phyloP scores from a whole-genome alignment of 2,888 invertebrate genomes.

The Trilocha varians region DNA sequence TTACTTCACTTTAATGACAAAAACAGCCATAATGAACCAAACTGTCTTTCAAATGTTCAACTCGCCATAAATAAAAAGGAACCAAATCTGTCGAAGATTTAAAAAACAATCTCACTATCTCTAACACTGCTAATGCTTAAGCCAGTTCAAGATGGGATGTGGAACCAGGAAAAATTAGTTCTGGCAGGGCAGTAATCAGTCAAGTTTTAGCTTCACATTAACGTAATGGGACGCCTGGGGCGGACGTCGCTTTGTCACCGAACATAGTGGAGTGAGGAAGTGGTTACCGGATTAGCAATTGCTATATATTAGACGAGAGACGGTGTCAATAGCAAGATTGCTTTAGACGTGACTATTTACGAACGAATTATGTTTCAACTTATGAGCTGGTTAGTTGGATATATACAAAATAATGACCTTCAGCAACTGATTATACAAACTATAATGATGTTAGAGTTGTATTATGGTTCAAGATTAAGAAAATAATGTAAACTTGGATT shows the following conservation, averaged over 20 bases:
- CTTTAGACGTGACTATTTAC: neutral
- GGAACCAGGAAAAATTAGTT: constrained; percentile 51
- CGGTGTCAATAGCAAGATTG: neutral
- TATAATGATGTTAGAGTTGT: too few species aligned
- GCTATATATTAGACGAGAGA: neutral
- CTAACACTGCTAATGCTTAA: constrained; percentile 46
- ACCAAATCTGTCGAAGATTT: neutral
- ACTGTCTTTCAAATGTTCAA: too few species aligned
- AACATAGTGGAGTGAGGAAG: constrained; percentile 16
- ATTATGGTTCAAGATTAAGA: too few species aligned
- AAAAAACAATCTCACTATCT: constrained; percentile 4
- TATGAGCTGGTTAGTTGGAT: too few species aligned
- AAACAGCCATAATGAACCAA: too few species aligned
- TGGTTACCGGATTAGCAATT: neutral
- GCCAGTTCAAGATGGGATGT: constrained; percentile 19
- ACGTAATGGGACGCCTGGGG: constrained; percentile 46
- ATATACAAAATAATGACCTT: too few species aligned
- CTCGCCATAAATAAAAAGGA: too few species aligned
- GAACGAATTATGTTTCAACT: too few species aligned
- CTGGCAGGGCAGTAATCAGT: constrained; percentile 52
- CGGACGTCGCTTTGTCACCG: constrained; percentile 40
- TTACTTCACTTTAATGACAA: too few species aligned
- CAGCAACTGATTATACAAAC: too few species aligned
- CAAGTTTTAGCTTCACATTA: constrained; percentile 62
- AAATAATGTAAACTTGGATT: too few species aligned